These are phyloP conservation scores for Nematostella vectensis DNA, from an alignment of 92 coral and sea anemone species.

Conservation along the genomic window DNA sequence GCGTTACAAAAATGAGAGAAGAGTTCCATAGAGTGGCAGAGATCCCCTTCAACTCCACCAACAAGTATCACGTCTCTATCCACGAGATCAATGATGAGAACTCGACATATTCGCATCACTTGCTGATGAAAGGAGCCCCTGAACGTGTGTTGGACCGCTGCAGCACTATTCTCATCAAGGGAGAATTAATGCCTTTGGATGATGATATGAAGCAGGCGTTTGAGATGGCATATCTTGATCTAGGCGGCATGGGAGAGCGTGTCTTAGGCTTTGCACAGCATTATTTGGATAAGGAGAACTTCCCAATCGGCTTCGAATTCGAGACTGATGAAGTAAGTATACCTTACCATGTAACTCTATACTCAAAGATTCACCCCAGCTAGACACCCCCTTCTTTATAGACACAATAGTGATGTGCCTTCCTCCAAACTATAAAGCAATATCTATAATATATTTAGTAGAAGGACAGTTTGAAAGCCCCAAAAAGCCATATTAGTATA, in stretches of 20 bases:
- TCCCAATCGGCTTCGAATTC: constrained; percentile 82
- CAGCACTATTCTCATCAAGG: constrained; percentile 58
- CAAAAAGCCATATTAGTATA: no score
- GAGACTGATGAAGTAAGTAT: constrained; percentile 68
- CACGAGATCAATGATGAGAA: constrained; percentile 62
- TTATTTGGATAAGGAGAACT: constrained; percentile 60
- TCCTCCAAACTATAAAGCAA: no score
- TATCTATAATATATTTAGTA: no score
- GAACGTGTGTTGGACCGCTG: constrained; percentile 95
- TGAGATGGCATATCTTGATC: constrained; percentile 81
- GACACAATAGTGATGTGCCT: no score
- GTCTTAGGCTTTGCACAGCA: constrained; percentile 91
- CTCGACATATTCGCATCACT: constrained; percentile 38
- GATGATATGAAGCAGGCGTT: constrained; percentile 70
- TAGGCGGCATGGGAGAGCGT: constrained; percentile 99
- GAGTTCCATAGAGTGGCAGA: constrained; percentile 62
- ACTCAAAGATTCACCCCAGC: no score
- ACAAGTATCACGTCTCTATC: constrained; percentile 87
- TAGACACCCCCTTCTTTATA: no score
- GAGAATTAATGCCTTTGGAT: constrained; percentile 45
- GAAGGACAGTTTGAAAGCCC: no score
- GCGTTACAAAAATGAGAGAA: constrained; percentile 65
- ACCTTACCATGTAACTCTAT: no score
- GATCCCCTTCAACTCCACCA: constrained; percentile 93
- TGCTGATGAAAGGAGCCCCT: constrained; percentile 97